Conservation (phyloP, 2,113 vertebrate genomes). For the Rhodinocichla rosea region DNA sequence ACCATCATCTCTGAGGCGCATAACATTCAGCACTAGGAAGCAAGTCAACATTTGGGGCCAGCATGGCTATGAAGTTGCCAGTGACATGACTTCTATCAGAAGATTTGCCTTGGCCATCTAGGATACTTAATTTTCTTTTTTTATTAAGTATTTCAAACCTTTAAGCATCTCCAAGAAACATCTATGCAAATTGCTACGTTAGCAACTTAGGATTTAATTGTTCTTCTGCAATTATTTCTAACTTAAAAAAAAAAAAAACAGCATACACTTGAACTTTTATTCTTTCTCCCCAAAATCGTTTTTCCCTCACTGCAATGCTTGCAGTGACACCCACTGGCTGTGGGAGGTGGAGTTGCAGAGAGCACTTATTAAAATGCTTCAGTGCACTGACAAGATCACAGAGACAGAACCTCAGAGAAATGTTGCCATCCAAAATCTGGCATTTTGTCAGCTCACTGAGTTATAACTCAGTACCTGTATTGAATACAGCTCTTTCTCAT, state of each 20-base stretch:
- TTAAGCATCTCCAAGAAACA: neutral
- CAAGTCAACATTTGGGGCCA: neutral
- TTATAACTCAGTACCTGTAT: neutral
- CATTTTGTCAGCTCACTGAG: neutral
- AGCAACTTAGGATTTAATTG: neutral
- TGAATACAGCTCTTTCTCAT: neutral
- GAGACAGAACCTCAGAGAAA: neutral
- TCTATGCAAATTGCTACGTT: neutral
- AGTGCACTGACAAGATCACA: neutral
- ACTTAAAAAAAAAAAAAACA: neutral
- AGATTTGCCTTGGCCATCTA: neutral
- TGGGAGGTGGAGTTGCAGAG: neutral
- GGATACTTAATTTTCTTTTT: neutral
- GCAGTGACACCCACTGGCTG: constrained; percentile 46
- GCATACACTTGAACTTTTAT: neutral
- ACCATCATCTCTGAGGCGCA: neutral
- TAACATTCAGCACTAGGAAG: neutral
- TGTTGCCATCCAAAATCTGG: neutral
- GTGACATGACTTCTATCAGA: neutral
- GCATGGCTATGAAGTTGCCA: neutral
- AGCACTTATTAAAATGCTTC: neutral
- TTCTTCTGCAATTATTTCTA: neutral
- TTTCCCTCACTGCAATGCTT: neutral
- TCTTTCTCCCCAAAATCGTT: neutral
- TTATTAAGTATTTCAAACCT: neutral